These are phyloP conservation scores for Hippocampus mohnikei DNA, from an alignment of 2,113 vertebrate genomes.

Conservation along the genomic window DNA sequence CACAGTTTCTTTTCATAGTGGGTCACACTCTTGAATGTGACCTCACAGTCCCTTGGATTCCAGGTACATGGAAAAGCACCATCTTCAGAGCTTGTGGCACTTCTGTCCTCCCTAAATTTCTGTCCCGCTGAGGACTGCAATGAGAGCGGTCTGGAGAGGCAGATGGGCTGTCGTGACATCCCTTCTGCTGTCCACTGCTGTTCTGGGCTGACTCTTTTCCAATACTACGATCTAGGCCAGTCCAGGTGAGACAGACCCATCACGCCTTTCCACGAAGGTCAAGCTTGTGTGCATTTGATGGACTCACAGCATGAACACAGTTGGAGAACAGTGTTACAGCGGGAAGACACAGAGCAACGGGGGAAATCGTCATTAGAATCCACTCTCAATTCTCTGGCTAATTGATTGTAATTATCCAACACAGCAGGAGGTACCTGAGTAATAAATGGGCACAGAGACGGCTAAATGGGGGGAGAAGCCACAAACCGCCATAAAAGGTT, in stretches of 20 bases:
- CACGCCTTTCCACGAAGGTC: constrained; percentile 46
- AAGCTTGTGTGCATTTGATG: constrained; percentile 62
- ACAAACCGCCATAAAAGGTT: constrained; percentile 70
- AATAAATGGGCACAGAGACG: constrained; percentile 74
- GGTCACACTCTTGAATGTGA: constrained; percentile 23
- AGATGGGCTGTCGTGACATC: constrained; percentile 49
- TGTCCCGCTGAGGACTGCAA: constrained; percentile 32
- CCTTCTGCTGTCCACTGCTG: constrained; percentile 7
- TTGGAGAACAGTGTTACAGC: constrained; percentile 40
- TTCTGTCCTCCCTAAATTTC: constrained; percentile 16
- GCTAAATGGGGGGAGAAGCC: constrained; percentile 73
- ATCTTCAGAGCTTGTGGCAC: constrained; percentile 30
- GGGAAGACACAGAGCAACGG: constrained; percentile 37
- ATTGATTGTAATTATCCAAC: constrained; percentile 75
- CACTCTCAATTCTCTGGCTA: constrained; percentile 58
- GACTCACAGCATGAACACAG: constrained; percentile 54
- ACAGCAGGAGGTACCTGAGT: constrained; percentile 73
- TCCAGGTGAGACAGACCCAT: constrained; percentile 27
- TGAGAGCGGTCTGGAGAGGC: constrained; percentile 42
- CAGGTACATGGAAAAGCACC: constrained; percentile 6
- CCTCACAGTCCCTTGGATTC: constrained; percentile 17
- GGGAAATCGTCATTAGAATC: constrained; percentile 30
- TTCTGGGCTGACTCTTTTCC: constrained; percentile 46
- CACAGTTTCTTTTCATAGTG: constrained; percentile 1
- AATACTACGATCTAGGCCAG: constrained; percentile 53